Base-by-base conservation (phyloP, 2,888 invertebrate species). In the Netelia virgata region DNA sequence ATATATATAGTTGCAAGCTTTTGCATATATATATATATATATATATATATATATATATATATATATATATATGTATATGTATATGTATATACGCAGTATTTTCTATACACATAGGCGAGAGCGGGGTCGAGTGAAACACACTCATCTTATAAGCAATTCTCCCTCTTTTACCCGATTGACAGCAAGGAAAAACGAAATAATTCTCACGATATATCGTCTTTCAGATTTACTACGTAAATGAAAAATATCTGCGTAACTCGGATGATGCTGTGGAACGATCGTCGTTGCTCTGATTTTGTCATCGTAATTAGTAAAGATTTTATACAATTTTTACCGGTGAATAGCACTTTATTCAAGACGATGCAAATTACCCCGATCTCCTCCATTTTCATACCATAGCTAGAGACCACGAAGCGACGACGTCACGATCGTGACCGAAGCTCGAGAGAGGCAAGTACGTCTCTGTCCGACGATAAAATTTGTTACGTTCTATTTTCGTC, bases 41-140 rank as follows among this genome's bases (percentile, higher is more conserved):
- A 69, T 61, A 77, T 69, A 55, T 55, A 53, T 28, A 16, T 20
- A 3, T 20, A 20, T 55, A 53, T 11, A 69, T 61, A 77, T 69
- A 55, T 55, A 53, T 28, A 16, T 20, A 3, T 20, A 20, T 55
- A 53, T 11, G n/a, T 61, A 77, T 69, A 55, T 55, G 36, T 28
- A 16, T 20, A 3, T 20, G n/a, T 55, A 53, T 11, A 36, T 64
- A 55, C 18, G 10, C 47, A 75, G 43, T 66, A 66, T 66, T 57
- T 41, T 47, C 10, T 47, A 47, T 11, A 47, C 14, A 47, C 14
- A 47, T 47, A 47, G 10, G 3, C 3, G 14, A 2, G 47, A 47
- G 14, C 14, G 47, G 28, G 28, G 6, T 28, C 28, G 28, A 28
- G 28, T 28, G 28, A 23, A 23, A 28, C 28, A 28, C 28, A 28